These are phyloP conservation scores for Anhinga anhinga DNA, from an alignment of 2,113 vertebrate genomes.

Conservation along the genomic window DNA sequence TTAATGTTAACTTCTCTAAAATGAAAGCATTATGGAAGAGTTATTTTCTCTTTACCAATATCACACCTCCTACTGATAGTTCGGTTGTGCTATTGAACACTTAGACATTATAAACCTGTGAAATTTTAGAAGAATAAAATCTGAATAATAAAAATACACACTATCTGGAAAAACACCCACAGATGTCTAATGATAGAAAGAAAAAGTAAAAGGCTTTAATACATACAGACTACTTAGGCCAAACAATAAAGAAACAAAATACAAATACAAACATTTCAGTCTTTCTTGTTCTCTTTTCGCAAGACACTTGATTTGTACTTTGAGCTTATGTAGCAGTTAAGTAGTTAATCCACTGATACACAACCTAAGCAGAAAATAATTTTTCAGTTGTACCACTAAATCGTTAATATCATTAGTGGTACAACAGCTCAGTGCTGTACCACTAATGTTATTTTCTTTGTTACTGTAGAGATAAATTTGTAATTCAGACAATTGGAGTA, in stretches of 20 bases:
- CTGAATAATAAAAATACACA: background rate
- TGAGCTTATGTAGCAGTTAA: background rate
- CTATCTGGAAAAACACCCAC: background rate
- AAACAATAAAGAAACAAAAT: conserved; percentile 1
- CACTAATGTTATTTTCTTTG: background rate
- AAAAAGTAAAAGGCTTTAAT: background rate
- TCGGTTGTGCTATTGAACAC: background rate
- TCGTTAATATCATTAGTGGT: background rate
- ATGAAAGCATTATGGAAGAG: background rate
- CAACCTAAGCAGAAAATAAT: background rate
- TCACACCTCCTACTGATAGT: background rate
- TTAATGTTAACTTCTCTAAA: background rate
- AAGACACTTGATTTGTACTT: background rate
- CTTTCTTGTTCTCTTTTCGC: background rate
- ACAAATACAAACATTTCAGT: background rate
- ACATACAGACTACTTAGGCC: background rate
- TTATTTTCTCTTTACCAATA: background rate
- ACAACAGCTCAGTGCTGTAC: background rate
- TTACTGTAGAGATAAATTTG: background rate
- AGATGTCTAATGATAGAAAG: background rate
- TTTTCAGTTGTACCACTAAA: background rate
- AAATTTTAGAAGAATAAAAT: background rate
- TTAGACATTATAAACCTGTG: background rate
- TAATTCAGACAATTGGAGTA: background rate
- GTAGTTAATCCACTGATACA: background rate